These are phyloP conservation scores for Nipponacmea schrenckii DNA, from an alignment of 2,888 invertebrate genomes.

Conservation along the genomic window DNA sequence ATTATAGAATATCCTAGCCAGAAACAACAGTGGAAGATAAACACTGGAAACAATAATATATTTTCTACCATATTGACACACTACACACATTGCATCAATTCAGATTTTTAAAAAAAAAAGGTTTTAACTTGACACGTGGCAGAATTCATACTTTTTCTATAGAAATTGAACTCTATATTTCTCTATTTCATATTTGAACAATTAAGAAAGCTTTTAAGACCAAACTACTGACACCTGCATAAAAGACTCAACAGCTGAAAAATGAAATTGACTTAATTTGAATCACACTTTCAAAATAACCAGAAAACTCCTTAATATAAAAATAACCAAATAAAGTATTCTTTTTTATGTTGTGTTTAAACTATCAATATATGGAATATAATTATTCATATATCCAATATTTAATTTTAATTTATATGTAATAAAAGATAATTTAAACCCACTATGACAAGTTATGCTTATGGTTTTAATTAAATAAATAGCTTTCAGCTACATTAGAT, in stretches of 20 bases:
- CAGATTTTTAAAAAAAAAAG: background rate
- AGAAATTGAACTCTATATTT: slow-evolving; percentile 7
- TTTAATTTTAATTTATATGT: too few relatives aligned
- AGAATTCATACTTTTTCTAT: background rate
- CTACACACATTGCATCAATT: slow-evolving; percentile 8
- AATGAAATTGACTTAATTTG: slow-evolving; percentile 6
- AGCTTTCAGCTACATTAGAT: too few relatives aligned
- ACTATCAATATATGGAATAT: too few relatives aligned
- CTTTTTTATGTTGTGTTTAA: too few relatives aligned
- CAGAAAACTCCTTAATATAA: slow-evolving; percentile 10
- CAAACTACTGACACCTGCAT: background rate
- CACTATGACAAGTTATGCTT: too few relatives aligned
- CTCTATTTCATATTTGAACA: slow-evolving; percentile 1
- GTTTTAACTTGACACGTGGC: slow-evolving; percentile 5
- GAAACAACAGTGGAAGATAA: too few relatives aligned
- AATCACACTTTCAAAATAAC: slow-evolving; percentile 17
- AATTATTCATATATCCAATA: too few relatives aligned
- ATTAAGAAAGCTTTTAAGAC: slow-evolving; percentile 1
- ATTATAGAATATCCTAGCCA: too few relatives aligned
- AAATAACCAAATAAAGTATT: slow-evolving; percentile 5
- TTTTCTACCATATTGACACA: background rate
- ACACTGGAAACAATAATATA: slow-evolving; percentile 5
- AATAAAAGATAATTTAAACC: too few relatives aligned
- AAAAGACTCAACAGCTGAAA: slow-evolving; percentile 11
- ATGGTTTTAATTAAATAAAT: too few relatives aligned